Evolutionary conservation across 2,888 invertebrate species (phyloP), one percentile per base, ranked within the genome.

Genomic region (Camponotus fellah): DNA sequence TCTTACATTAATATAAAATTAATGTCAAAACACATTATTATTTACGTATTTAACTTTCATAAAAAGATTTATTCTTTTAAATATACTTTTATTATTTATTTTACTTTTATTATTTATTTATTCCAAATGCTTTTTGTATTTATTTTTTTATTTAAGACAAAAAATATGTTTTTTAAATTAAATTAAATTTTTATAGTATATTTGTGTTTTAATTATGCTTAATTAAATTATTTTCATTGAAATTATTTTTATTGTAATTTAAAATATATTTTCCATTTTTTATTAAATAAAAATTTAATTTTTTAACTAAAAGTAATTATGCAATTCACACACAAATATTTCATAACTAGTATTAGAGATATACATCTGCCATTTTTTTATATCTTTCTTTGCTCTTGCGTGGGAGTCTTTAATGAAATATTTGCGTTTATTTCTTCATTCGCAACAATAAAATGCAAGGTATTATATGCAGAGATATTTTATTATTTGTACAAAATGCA

Each of bases 211-310:
- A 53, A 53, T n/a, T 69, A 49, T n/a, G 32, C 40, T 6, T 6
- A 12, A 26, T 21, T 37, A 8, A 1, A 34, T 62, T 62, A 62
- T 34, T 21, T 12, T 65, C 21, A 40, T 34, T 65, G 14, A 26
- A 66, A 43, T n/a, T n/a, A n/a, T n/a, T n/a, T n/a, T n/a, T n/a
- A n/a, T n/a, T 14, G 9, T 14, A 43, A 43, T 9, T 26, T 26
- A 17, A 43, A 8, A 0, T 66, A 66, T 12, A 14, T 60, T 60
- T 17, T 53, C n/a, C n/a, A 58, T n/a, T 12, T 21, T 58, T 53
- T 53, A 53, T 53, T 53, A 53, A 53, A 53, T 4, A 58, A 21
- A 58, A 58, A 12, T 64, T 64, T 34, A 62, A 62, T 8, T 62
- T 8, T 10, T n/a, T n/a, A 40, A n/a, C 40, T 5, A 21, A 65